A percentile compares a stretch with the other conserved stretches of the same genome.
phyloP scores from a whole-genome alignment of 2,113 vertebrate species.

The Aleadryas rufinucha region DNA sequence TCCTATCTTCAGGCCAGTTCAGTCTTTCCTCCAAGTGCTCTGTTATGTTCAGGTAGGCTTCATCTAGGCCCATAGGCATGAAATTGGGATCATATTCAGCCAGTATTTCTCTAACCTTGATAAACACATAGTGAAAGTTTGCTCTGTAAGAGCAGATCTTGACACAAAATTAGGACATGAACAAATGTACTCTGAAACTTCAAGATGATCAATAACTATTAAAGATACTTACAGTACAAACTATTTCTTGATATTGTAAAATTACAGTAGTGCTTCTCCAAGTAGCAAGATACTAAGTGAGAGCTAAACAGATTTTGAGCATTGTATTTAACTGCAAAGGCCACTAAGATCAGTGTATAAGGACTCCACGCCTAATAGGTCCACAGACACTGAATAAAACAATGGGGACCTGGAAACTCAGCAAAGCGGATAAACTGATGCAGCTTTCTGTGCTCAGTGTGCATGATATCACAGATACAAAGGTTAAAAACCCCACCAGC shows the following conservation, averaged over 20 bases:
- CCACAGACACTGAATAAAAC: background rate
- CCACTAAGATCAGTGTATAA: background rate
- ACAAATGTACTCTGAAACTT: constrained; percentile 23
- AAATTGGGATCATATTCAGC: constrained; percentile 90
- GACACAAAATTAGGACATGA: background rate
- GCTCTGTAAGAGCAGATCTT: background rate
- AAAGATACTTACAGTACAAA: constrained; percentile 15
- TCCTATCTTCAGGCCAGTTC: constrained; percentile 83
- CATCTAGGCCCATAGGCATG: constrained; percentile 92
- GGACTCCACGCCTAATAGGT: background rate
- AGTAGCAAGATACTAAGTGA: background rate
- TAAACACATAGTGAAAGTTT: constrained; percentile 32
- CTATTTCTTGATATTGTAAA: background rate
- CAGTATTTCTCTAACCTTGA: constrained; percentile 88
- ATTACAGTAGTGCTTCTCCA: background rate
- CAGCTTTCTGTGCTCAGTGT: background rate
- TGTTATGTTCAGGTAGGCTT: constrained; percentile 96
- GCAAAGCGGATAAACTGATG: background rate
- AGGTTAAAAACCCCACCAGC: background rate
- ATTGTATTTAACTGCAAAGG: background rate
- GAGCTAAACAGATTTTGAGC: background rate
- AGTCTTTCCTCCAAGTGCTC: constrained; percentile 86
- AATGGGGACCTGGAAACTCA: background rate
- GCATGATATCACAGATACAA: background rate
- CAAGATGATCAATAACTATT: background rate